Base-by-base conservation (phyloP, 2,797 vertebrate genomes). In the Peromyscus attwateri region DNA sequence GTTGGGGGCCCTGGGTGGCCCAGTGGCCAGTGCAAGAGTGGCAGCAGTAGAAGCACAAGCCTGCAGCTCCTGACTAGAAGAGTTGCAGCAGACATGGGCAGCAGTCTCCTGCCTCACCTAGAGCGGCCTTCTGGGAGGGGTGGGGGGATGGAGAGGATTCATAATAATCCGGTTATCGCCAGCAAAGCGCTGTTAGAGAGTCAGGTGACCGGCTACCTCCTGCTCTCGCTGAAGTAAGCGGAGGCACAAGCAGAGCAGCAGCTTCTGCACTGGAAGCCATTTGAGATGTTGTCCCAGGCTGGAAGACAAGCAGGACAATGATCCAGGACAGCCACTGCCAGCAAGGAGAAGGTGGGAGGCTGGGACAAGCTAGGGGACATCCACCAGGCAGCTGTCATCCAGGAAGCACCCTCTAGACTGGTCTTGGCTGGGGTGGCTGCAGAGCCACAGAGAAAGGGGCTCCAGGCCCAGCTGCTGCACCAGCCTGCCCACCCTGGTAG, bases 91-190 rank as follows among this genome's bases (percentile, higher is more conserved):
- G 27, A 31, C 10, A 29, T 9, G 31, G 85, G 49, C 27, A 6
- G 46, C 19, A 57, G 1, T 49, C 7, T 6, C 55, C 43, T 55
- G 27, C n/a, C 88, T 31, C 46, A 23, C 17, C 0, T 75, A 0
- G 37, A 52, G 49, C 6, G 2, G 37, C 75, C 60, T 55, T 19
- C 27, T 2, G 27, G 7, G 1, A 7, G 3, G 52, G 16, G 23
- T 37, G 2, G 2, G 13, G 60, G 13, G 49, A 0, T 16, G 37
- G 19, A 8, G 16, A 4, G 43, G 19, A 1, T 23, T 34, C 40
- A 11, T 83, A 81, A 2, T 8, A 2, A 66, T 40, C 37, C 11
- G 6, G 14, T 2, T 5, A 6, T 70, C 5, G 5, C 49, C 7
- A 4, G 71, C 40, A 34, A 49, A 7, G 6, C 2, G 34, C 43